A percentile compares a stretch with the other conserved stretches of the same genome.
These are phyloP conservation scores for Panzeria rudis DNA, from an alignment of 2,888 invertebrate species.

Conservation along the genomic window DNA sequence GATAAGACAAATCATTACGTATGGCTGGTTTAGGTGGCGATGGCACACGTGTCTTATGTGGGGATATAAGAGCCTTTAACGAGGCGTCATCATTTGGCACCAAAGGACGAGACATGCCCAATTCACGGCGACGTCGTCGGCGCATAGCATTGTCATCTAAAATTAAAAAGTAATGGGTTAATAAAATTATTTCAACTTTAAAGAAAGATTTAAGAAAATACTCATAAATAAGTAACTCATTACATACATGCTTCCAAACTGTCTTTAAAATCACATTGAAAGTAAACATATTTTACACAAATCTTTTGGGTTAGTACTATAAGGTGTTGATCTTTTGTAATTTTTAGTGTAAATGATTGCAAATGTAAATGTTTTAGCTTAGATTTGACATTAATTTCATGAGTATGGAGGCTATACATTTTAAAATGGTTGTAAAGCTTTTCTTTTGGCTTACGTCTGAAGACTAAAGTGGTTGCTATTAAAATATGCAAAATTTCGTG, in stretches of 20 bases:
- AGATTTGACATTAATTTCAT: constrained; percentile 14
- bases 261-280: constrained; percentile 68
- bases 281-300: constrained; percentile 78
- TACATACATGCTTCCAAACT: constrained; percentile 66
- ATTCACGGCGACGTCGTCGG: constrained; percentile 82
- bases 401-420: constrained; percentile 30
- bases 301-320: constrained; percentile 73
- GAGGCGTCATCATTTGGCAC: constrained; percentile 80
- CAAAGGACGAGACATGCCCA: constrained; percentile 81
- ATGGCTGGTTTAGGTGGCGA: constrained; percentile 69
- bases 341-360: constrained; percentile 74
- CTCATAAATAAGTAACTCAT: background rate
- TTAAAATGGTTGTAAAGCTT: background rate
- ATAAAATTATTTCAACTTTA: constrained; percentile 59
- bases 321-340: constrained; percentile 55
- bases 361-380: constrained; percentile 75
- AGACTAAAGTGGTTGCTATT: constrained; percentile 51
- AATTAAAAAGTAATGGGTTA: constrained; percentile 67
- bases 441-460: constrained; percentile 18
- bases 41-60: constrained; percentile 74
- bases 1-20: constrained; percentile 77
- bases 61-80: constrained; percentile 79
- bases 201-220: constrained; percentile 64
- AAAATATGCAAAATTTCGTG: constrained; percentile 37
- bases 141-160: constrained; percentile 83